Evolutionary conservation across 1,140 invertebrate species (phyloP).

Genomic region (Zaprionus tsacasi): DNA sequence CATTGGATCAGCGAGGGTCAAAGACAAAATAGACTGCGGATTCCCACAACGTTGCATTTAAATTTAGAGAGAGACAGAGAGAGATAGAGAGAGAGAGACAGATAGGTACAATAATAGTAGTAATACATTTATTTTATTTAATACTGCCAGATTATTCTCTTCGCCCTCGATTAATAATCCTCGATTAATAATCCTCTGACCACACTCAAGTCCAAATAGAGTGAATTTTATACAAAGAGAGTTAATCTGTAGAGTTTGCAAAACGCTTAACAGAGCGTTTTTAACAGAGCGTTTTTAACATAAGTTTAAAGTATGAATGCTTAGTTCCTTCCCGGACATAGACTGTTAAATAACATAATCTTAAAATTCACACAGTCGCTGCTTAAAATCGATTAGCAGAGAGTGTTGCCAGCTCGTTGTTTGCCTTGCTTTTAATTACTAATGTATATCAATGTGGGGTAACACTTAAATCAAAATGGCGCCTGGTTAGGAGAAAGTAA

Average conservation of each 20-base stretch:
- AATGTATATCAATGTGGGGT: background rate
- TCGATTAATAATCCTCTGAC: background rate
- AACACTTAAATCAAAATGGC: background rate
- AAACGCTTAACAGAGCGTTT: too few species aligned
- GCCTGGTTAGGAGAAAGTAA: background rate
- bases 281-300: too few species aligned
- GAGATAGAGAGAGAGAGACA: background rate
- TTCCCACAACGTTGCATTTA: background rate
- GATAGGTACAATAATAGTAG: too few species aligned
- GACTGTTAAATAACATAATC: too few species aligned
- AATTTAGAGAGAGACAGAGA: background rate
- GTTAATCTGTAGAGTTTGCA: too few species aligned
- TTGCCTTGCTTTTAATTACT: background rate
- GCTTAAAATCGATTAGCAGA: background rate
- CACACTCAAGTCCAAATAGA: too few species aligned
- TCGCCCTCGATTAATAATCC: background rate
- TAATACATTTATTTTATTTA: background rate
- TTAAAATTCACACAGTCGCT: too few species aligned
- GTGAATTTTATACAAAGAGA: too few species aligned
- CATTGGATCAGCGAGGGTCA: conserved; percentile 56
- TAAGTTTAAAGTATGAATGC: too few species aligned
- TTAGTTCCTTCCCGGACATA: too few species aligned
- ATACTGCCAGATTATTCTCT: background rate
- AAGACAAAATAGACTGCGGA: conserved; percentile 36
- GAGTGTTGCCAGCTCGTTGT: background rate